A percentile compares a stretch with the other conserved stretches of the same genome.
These are phyloP conservation scores for Urocitellus parryii DNA, from an alignment of 2,113 vertebrate species.

Conservation along the genomic window DNA sequence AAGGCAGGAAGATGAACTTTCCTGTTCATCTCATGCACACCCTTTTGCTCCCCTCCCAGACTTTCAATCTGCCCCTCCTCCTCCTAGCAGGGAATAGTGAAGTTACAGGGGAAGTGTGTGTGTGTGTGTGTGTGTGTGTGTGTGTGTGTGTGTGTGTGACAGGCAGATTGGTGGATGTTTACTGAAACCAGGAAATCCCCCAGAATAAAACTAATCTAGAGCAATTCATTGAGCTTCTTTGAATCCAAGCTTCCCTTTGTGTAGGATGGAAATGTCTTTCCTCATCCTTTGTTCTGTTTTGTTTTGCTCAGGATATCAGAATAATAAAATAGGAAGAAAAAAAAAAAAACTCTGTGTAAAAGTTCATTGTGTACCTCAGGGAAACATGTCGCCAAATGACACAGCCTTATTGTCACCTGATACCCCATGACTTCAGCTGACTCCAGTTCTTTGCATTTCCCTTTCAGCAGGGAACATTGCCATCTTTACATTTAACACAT, in stretches of 20 bases:
- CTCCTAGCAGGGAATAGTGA: neutral
- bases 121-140: neutral
- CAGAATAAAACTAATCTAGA: neutral
- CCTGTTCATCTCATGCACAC: neutral
- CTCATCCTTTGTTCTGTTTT: neutral
- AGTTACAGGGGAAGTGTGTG: neutral
- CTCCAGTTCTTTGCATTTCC: conserved; percentile 47
- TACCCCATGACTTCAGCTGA: conserved; percentile 44
- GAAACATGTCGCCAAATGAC: conserved; percentile 51
- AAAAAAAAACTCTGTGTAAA: neutral
- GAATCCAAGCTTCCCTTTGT: conserved; percentile 26
- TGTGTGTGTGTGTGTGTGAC: neutral
- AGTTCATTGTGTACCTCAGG: conserved; percentile 56
- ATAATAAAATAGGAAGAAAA: conserved; percentile 13
- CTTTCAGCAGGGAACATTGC: conserved; percentile 20
- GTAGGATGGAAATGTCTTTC: conserved; percentile 51
- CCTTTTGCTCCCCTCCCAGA: too few species aligned
- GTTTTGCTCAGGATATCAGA: conserved; percentile 50
- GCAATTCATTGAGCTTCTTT: neutral
- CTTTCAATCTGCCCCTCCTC: neutral
- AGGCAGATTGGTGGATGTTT: neutral
- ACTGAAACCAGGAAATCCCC: conserved; percentile 44
- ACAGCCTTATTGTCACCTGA: conserved; percentile 65
- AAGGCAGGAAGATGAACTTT: neutral
- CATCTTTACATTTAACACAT: conserved; percentile 61